Base-by-base conservation (phyloP, 1,140 invertebrate genomes). In the Drosophila rufa region DNA sequence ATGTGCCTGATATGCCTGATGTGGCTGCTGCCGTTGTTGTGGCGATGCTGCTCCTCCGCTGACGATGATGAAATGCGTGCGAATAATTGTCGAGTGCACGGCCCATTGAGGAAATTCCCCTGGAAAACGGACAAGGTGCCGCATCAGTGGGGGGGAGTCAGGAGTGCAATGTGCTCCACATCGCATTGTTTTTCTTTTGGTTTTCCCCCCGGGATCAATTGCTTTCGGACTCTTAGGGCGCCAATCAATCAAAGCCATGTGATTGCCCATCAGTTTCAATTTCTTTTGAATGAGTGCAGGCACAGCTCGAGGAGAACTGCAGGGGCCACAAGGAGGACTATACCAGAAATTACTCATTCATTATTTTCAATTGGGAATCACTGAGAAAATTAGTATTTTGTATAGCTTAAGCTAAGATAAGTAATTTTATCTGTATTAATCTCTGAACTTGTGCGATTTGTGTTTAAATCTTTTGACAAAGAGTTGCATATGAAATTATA, bases 71-170 rank as follows among this genome's bases (percentile, higher is more conserved):
- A 78, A 87, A 89, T 83, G 80, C 65, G 73, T 68, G 83, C 83
- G 77, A 87, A 85, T 84, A 85, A 87, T 89, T 87, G 84, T 78
- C 73, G 84, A 89, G 61, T 50, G 76, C 71, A 83, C 67, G 61
- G 60, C 65, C 74, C 78, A 78, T 81, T 80, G 78, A 79, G 50
- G 38, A 50, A 58, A 68, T 69, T 60, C 56, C 38, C 59, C 51
- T 48, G 48, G 70, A 48, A 57, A 53, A 38, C 17, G 43, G 17
- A 57, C 22, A 55, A 48, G 60, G 51, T 42, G 68, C 36, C 12
- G 50, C 17, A 6, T 48, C 25, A n/a, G 7, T 9, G n/a, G 19
- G 7, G 42, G n/a, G n/a, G 33, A n/a, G n/a, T n/a, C 12, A 38
- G 22, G 51, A 46, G 19, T 11, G 17, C 17, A 45, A 45, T 53